phyloP scores from a whole-genome alignment of 2,113 vertebrate species.

The Gambusia affinis region DNA sequence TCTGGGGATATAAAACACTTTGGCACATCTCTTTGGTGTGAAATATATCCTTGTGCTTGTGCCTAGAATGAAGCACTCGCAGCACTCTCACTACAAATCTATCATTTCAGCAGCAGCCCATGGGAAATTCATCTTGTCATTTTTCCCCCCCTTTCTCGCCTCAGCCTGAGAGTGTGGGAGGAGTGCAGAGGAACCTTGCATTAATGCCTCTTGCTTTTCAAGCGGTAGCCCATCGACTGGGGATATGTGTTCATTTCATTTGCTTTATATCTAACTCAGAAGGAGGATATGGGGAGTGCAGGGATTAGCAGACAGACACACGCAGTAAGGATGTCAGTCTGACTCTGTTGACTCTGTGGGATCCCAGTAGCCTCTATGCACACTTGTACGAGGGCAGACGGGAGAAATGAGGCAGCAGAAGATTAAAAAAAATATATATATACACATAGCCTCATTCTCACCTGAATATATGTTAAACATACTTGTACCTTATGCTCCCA shows the following conservation, averaged over 20 bases:
- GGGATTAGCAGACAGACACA: conserved; percentile 56
- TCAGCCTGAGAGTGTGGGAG: conserved; percentile 43
- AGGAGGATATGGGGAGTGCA: conserved; percentile 39
- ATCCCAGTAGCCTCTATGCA: conserved; percentile 47
- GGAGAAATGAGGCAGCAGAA: conserved; percentile 14
- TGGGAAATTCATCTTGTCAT: conserved; percentile 51
- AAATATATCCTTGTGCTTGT: conserved; percentile 47
- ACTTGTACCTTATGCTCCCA: not conserved
- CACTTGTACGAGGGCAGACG: conserved; percentile 18
- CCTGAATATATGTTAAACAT: not conserved
- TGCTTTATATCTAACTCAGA: conserved; percentile 58
- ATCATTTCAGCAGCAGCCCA: conserved; percentile 54
- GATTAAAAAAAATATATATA: conserved; percentile 19
- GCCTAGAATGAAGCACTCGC: conserved; percentile 30
- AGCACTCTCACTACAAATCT: conserved; percentile 46
- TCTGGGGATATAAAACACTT: conserved; percentile 42
- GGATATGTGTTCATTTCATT: conserved; percentile 67
- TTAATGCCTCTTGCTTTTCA: conserved; percentile 55
- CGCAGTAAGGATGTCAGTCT: conserved; percentile 40
- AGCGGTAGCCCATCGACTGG: conserved; percentile 55
- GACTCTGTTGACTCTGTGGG: conserved; percentile 57
- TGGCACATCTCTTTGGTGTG: conserved; percentile 51
- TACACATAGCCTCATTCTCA: not conserved
- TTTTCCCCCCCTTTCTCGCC: conserved; percentile 12
- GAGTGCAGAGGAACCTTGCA: conserved; percentile 27